Conservation (phyloP, 2,888 invertebrate species). For the Tanytarsus gracilentus region DNA sequence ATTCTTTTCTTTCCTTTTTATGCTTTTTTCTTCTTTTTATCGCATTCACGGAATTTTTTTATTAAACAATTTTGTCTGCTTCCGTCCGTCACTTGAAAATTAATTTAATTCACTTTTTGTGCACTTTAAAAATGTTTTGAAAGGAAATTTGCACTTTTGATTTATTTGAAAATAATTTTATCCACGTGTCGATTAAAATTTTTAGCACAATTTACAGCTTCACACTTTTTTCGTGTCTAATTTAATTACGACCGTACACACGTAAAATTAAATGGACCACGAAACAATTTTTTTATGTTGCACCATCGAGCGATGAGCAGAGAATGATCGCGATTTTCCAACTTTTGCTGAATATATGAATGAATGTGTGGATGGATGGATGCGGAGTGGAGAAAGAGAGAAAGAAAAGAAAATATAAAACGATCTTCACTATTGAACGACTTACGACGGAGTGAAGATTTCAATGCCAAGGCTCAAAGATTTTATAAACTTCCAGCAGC, state of each 20-base stretch:
- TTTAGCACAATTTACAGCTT: conserved; percentile 1
- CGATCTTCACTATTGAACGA: neutral
- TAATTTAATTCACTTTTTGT: too few species aligned
- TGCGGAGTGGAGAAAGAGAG: conserved; percentile 34
- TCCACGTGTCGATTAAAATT: neutral
- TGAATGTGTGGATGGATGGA: neutral
- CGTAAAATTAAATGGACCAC: neutral
- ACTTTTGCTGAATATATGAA: neutral
- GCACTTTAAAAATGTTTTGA: too few species aligned
- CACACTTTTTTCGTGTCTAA: neutral
- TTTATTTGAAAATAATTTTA: neutral
- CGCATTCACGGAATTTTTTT: neutral
- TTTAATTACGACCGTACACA: neutral
- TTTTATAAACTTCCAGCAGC: conserved; percentile 37
- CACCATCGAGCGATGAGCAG: neutral
- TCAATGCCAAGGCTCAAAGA: conserved; percentile 43
- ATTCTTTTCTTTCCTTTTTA: neutral
- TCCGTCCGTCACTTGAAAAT: neutral
- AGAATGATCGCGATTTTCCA: neutral
- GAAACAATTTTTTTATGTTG: conserved; percentile 1
- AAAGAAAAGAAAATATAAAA: conserved; percentile 32
- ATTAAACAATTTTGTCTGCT: neutral
- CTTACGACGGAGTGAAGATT: conserved; percentile 35
- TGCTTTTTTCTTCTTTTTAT: neutral
- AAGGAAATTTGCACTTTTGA: neutral